Percentiles rank a stretch among this genome's conserved stretches.
phyloP scores from a whole-genome alignment of 2,113 vertebrate species.

The Proteles cristata region DNA sequence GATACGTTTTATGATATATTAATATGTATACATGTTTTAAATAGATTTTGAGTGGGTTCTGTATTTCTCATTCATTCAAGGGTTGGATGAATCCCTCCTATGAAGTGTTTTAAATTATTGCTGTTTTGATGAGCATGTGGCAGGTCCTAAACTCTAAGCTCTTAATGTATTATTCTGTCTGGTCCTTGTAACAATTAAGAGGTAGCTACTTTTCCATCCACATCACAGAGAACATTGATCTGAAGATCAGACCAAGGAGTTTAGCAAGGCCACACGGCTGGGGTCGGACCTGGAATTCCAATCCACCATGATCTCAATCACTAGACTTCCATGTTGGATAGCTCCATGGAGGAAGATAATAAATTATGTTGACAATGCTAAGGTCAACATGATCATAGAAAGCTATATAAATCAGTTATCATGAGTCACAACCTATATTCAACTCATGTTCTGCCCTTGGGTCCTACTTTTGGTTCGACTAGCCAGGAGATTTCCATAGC shows the following conservation, averaged over 20 bases:
- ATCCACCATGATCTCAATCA: conserved; percentile 6
- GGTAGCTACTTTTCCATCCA: background rate
- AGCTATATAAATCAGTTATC: background rate
- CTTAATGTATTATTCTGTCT: background rate
- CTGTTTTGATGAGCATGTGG: background rate
- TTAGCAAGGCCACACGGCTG: conserved; percentile 11
- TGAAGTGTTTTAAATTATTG: conserved; percentile 40
- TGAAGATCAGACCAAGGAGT: background rate
- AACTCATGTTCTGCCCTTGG: conserved; percentile 11
- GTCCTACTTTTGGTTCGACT: background rate
- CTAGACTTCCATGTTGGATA: background rate
- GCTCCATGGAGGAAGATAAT: conserved; percentile 18
- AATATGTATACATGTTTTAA: background rate
- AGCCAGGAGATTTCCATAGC: background rate
- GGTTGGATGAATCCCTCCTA: background rate
- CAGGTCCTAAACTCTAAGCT: background rate
- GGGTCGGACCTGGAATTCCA: background rate
- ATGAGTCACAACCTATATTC: background rate
- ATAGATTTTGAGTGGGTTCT: background rate
- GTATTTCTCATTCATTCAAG: conserved; percentile 6
- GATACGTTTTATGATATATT: background rate
- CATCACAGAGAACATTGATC: background rate
- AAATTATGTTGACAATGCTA: conserved; percentile 37
- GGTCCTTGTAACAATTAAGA: background rate
- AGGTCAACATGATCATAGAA: conserved; percentile 41